Percentiles rank a stretch among this genome's conserved stretches.
Conservation (phyloP, 2,888 invertebrate species). For the Arge pagana region DNA sequence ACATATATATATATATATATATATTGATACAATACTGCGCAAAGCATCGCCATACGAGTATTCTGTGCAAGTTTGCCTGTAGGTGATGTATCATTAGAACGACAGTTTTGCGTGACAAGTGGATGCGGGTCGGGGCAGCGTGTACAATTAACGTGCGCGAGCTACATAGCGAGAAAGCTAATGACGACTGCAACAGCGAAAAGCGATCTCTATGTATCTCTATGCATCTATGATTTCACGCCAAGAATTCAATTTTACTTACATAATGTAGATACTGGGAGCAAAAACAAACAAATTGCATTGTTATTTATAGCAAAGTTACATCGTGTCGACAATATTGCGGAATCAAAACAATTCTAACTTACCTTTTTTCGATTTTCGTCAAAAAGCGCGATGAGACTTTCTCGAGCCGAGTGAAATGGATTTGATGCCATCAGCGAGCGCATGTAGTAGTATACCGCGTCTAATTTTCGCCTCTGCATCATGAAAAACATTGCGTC, state of each 20-base stretch:
- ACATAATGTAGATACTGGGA: constrained; percentile 65
- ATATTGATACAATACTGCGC: no score
- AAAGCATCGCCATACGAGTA: no score
- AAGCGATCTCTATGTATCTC: constrained; percentile 40
- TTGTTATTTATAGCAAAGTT: constrained; percentile 20
- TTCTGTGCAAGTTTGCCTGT: no score
- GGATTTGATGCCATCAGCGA: constrained; percentile 94
- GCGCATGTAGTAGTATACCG: constrained; percentile 96
- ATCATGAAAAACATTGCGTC: constrained; percentile 48
- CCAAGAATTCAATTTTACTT: constrained; percentile 57
- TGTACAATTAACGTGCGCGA: no score
- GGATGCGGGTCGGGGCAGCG: no score
- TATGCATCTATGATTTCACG: constrained; percentile 45
- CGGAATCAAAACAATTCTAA: no score
- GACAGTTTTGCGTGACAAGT: no score
- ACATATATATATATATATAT: no score
- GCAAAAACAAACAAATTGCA: constrained; percentile 48
- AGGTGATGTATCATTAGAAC: no score
- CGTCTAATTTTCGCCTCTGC: constrained; percentile 90
- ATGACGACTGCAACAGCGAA: constrained; percentile 35
- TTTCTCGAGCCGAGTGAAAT: constrained; percentile 89
- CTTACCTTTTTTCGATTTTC: constrained; percentile 88
- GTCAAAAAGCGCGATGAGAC: constrained; percentile 84
- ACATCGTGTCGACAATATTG: no score
- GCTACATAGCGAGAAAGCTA: constrained; percentile 31